Conservation (phyloP, 2,888 invertebrate species). For the Mesochorus sp. region DNA sequence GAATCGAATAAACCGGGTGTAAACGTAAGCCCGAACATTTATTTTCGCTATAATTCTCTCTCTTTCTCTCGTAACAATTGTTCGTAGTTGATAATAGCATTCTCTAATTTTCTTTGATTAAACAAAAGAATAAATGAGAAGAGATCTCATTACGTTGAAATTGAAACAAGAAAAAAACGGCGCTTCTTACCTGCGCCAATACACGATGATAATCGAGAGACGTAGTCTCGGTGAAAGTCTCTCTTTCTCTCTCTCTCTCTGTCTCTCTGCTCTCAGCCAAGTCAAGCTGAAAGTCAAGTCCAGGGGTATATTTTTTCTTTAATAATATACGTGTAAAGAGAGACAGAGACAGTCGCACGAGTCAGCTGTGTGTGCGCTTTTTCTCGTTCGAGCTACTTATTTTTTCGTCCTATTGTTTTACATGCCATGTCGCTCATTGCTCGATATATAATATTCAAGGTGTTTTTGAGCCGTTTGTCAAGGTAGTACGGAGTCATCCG, state of each 20-base stretch:
- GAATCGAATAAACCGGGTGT: not conserved
- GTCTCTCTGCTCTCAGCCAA: too few species aligned
- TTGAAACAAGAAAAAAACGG: not conserved
- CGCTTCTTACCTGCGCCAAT: constrained; percentile 49
- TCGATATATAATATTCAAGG: constrained; percentile 21
- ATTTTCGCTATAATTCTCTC: not conserved
- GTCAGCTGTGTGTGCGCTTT: not conserved
- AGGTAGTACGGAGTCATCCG: constrained; percentile 33
- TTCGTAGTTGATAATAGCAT: too few species aligned
- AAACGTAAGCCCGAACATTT: not conserved
- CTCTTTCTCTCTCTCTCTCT: too few species aligned
- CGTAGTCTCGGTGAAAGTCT: constrained; percentile 46
- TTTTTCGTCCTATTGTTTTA: constrained; percentile 12
- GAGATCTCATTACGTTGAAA: too few species aligned
- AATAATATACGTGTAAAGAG: not conserved
- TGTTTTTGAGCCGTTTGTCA: constrained; percentile 20
- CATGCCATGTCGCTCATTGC: constrained; percentile 1
- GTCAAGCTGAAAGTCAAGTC: constrained; percentile 45
- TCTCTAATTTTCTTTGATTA: too few species aligned
- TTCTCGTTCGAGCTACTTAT: constrained; percentile 7
- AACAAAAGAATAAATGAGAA: too few species aligned
- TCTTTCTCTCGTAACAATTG: not conserved
- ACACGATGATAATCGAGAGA: constrained; percentile 33
- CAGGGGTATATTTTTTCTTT: not conserved
- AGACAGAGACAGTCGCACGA: too few species aligned